Percentiles rank a stretch among this genome's conserved stretches.
Evolutionary conservation across 2,113 vertebrate genomes (phyloP).

Genomic region (Micronisus gabar): DNA sequence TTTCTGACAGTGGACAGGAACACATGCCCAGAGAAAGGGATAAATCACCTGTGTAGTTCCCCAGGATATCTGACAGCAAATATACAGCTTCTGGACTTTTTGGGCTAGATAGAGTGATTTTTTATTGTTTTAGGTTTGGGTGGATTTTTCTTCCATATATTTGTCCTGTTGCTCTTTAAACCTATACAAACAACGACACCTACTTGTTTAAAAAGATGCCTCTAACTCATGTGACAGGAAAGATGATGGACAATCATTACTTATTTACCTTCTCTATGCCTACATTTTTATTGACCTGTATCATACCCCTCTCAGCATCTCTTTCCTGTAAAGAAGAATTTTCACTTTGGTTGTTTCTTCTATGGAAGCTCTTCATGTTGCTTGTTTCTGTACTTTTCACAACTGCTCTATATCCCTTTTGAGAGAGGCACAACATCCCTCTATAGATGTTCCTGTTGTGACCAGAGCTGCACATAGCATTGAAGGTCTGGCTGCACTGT

Average conservation of each 20-base stretch:
- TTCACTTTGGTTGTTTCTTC: not conserved
- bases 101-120: not conserved
- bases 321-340: not conserved
- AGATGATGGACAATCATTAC: not conserved
- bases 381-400: not conserved
- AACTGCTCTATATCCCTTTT: not conserved
- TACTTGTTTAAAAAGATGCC: not conserved
- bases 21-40: not conserved
- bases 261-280: not conserved
- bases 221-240: not conserved
- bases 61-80: not conserved
- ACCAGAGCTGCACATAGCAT: not conserved
- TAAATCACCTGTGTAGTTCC: not conserved
- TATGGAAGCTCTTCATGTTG: not conserved
- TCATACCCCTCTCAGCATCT: not conserved
- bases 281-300: not conserved
- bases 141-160: not conserved
- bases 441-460: not conserved
- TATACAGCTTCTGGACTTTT: not conserved
- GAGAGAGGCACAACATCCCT: not conserved
- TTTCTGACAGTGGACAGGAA: not conserved
- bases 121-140: not conserved
- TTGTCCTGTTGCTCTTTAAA: not conserved
- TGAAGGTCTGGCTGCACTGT: not conserved
- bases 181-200: not conserved